Conservation (phyloP, 1,140 invertebrate genomes). For the Sycophaga agraensis region DNA sequence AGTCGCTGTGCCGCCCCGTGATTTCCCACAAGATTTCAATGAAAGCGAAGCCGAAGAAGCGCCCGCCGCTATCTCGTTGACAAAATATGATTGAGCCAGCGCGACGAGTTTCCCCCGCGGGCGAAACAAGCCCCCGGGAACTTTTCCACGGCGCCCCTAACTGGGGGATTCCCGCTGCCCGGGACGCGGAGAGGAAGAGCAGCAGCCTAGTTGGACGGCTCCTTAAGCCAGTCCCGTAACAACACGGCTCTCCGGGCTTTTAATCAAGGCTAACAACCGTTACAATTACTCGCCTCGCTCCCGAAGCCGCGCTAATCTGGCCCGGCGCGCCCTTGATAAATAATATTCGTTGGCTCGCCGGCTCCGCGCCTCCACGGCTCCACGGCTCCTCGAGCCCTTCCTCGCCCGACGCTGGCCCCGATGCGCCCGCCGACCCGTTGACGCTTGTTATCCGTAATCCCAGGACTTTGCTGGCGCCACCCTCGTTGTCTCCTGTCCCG, state of each 20-base stretch:
- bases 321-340: constrained; percentile 12
- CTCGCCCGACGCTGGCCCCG: constrained; percentile 29
- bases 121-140: too few relatives aligned
- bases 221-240: constrained; percentile 1
- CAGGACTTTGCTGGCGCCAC: constrained; percentile 9
- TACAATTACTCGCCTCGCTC: too few relatives aligned
- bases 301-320: constrained; percentile 1
- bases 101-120: too few relatives aligned
- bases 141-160: too few relatives aligned
- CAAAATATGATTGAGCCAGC: too few relatives aligned
- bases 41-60: too few relatives aligned
- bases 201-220: too few relatives aligned
- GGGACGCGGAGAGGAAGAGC: too few relatives aligned
- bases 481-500: constrained; percentile 8
- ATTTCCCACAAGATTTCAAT: too few relatives aligned
- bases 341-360: constrained; percentile 24
- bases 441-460: constrained; percentile 41
- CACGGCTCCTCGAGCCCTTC: not conserved
- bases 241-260: constrained; percentile 8
- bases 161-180: too few relatives aligned
- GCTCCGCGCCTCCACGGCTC: not conserved
- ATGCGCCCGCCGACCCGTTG: constrained; percentile 46
- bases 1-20: too few relatives aligned
- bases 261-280: constrained; percentile 27
- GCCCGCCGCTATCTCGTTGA: too few relatives aligned